phyloP scores from a whole-genome alignment of 2,797 vertebrate genomes.

The Poeciliopsis turneri region DNA sequence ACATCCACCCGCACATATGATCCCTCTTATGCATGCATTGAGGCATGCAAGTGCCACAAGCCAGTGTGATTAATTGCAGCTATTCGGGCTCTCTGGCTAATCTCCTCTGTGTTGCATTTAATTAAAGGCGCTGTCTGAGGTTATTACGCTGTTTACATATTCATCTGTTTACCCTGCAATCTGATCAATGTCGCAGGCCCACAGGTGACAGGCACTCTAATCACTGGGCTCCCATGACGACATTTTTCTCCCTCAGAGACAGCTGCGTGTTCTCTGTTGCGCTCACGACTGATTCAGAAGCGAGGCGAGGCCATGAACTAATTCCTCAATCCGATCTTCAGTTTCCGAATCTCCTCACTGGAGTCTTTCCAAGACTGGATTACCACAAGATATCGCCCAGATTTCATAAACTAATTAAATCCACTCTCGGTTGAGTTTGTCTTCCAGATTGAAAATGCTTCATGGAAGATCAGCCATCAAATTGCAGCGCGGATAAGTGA shows the following conservation, averaged over 20 bases:
- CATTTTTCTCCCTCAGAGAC: slow-evolving; percentile 62
- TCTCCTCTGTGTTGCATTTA: slow-evolving; percentile 83
- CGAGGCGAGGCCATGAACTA: slow-evolving; percentile 44
- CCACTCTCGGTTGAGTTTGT: slow-evolving; percentile 31
- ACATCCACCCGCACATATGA: slow-evolving; percentile 38
- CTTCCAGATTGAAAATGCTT: slow-evolving; percentile 7
- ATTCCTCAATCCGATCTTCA: slow-evolving; percentile 68
- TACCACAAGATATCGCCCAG: slow-evolving; percentile 51
- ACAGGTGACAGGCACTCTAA: slow-evolving; percentile 83
- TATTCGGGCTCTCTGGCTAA: slow-evolving; percentile 78
- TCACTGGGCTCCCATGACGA: slow-evolving; percentile 72
- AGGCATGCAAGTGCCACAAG: slow-evolving; percentile 38
- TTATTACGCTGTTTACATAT: slow-evolving; percentile 86
- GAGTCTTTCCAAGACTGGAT: slow-evolving; percentile 58
- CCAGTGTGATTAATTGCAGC: slow-evolving; percentile 76
- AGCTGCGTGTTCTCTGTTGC: slow-evolving; percentile 58
- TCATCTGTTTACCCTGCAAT: slow-evolving; percentile 81
- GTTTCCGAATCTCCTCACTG: slow-evolving; percentile 61
- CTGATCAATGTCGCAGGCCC: slow-evolving; percentile 80
- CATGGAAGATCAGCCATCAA: slow-evolving; percentile 1
- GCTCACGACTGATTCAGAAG: slow-evolving; percentile 52
- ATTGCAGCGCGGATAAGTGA: not conserved
- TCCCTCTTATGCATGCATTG: slow-evolving; percentile 19
- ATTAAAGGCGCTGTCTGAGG: slow-evolving; percentile 84
- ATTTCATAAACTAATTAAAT: slow-evolving; percentile 68